A percentile compares a stretch with the other conserved stretches of the same genome.
These are phyloP conservation scores for Rotaria sp. DNA, from an alignment of 2,888 invertebrate species.

Conservation along the genomic window DNA sequence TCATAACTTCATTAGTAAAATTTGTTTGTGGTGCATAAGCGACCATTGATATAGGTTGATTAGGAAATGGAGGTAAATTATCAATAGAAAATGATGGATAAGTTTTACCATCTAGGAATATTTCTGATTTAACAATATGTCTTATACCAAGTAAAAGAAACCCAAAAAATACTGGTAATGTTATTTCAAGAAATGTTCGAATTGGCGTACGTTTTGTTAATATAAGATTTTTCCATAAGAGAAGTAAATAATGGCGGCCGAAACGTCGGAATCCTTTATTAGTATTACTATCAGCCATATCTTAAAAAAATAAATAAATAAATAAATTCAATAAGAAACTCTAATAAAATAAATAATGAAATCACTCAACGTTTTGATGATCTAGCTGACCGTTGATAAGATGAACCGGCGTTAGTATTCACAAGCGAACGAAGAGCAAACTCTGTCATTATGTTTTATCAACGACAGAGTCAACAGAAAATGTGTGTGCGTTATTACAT, in stretches of 20 bases:
- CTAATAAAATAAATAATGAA: no score
- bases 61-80: constrained; percentile 30
- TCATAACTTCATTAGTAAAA: background rate
- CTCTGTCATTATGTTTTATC: background rate
- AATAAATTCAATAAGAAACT: background rate
- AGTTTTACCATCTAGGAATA: constrained; percentile 46
- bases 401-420: no score
- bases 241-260: constrained; percentile 51
- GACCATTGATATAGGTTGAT: background rate
- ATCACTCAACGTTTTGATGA: no score
- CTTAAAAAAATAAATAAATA: background rate
- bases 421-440: background rate
- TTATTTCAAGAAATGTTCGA: constrained; percentile 65
- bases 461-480: background rate
- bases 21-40: background rate
- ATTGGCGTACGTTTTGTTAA: constrained; percentile 68
- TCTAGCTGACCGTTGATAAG: no score
- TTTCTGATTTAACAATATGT: constrained; percentile 62
- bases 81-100: constrained; percentile 46
- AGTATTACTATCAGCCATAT: background rate
- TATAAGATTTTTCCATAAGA: constrained; percentile 76
- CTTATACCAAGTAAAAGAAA: constrained; percentile 67
- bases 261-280: background rate
- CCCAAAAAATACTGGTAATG: constrained; percentile 49
- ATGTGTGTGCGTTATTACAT: background rate